Evolutionary conservation across 37 sponge, comb jelly and placozoan species (phyloP).

Genomic region (Geodia barretti): DNA sequence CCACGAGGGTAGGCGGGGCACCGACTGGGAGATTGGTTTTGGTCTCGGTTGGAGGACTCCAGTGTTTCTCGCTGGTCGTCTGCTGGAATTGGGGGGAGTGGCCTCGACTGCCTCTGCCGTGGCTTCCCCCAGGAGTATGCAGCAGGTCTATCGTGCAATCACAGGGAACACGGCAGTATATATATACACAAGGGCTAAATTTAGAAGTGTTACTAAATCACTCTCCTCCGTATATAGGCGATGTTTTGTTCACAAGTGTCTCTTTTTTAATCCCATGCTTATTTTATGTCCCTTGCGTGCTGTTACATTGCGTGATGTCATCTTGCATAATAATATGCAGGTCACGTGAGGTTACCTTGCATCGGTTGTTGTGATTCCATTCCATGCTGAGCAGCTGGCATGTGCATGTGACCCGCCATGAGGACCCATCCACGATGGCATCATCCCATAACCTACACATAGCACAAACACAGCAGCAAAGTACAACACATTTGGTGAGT

Average conservation of each 20-base stretch:
- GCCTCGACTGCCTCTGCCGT: background rate
- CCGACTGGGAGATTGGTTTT: no score
- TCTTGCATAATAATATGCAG: no score
- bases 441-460: background rate
- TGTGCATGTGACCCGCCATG: conserved; percentile 11
- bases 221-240: no score
- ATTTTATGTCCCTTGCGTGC: background rate
- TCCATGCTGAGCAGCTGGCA: conserved; percentile 7
- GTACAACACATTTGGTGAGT: background rate
- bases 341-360: no score
- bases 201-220: no score
- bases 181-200: no score
- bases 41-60: background rate
- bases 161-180: no score
- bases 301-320: background rate
- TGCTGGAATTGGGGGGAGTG: background rate
- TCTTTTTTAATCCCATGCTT: no score
- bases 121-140: no score
- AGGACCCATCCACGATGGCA: conserved; percentile 3
- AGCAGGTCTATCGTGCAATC: no score
- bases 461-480: background rate
- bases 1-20: no score
- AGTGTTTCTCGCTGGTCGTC: background rate
- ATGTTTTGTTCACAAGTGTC: no score
- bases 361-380: conserved; percentile 17